A percentile compares a stretch with the other conserved stretches of the same genome.
Evolutionary conservation across 2,797 vertebrate species (phyloP).

Genomic region (Perodicticus potto): DNA sequence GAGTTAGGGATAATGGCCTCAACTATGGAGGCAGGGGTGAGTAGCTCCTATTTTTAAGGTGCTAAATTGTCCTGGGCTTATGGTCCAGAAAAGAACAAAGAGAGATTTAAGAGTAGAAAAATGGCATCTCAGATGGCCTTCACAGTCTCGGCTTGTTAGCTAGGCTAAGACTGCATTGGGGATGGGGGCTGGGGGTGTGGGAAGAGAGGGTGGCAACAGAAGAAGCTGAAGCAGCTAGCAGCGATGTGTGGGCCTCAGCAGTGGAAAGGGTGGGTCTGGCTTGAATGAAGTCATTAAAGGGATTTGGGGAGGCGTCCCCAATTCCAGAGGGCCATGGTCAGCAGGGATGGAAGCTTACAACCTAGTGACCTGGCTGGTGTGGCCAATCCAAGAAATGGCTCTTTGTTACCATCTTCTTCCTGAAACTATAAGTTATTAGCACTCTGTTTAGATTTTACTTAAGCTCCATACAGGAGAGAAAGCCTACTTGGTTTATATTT

Average conservation of each 20-base stretch:
- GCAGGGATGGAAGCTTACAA: neutral
- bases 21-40: neutral
- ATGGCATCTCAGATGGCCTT: neutral
- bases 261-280: neutral
- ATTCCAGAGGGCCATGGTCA: neutral
- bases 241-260: too few species aligned
- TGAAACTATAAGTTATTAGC: neutral
- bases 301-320: neutral
- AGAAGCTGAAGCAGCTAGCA: neutral
- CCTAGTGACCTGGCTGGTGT: neutral
- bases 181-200: neutral
- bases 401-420: neutral
- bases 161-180: neutral
- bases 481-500: slow-evolving; percentile 1
- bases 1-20: neutral
- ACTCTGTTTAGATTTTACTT: neutral
- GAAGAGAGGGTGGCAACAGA: neutral
- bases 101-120: neutral
- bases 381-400: neutral
- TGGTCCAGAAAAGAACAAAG: neutral
- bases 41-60: neutral
- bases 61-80: neutral
- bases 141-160: neutral
- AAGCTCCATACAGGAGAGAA: slow-evolving; percentile 25
- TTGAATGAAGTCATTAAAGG: neutral